Percentiles rank a stretch among this genome's conserved stretches.
phyloP scores from a whole-genome alignment of 2,888 invertebrate species.

The Allacma fusca region DNA sequence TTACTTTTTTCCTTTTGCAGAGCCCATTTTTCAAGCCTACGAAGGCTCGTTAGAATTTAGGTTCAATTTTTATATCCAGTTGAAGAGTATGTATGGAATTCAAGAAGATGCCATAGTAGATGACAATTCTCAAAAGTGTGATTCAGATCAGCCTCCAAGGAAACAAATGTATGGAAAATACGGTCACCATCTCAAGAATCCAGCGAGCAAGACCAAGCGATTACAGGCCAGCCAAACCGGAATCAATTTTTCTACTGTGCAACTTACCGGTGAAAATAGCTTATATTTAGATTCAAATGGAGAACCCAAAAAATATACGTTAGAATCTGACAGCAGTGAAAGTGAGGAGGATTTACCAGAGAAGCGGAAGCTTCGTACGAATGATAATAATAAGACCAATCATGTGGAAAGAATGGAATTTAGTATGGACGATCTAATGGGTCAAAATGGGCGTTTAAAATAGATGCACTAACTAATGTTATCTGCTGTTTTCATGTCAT shows the following conservation, averaged over 20 bases:
- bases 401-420: neutral
- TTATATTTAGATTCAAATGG: neutral
- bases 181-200: constrained; percentile 10
- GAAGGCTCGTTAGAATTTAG: constrained; percentile 51
- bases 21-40: constrained; percentile 56
- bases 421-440: neutral
- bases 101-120: constrained; percentile 24
- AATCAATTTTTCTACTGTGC: too few species aligned
- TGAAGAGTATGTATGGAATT: constrained; percentile 50
- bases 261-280: neutral
- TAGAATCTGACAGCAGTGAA: constrained; percentile 18
- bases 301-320: neutral
- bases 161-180: constrained; percentile 25
- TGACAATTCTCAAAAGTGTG: neutral
- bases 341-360: constrained; percentile 5
- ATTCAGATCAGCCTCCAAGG: constrained; percentile 4
- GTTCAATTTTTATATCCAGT: constrained; percentile 51
- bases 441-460: neutral
- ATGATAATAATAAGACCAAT: neutral
- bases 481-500: neutral
- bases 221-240: neutral
- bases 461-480: neutral
- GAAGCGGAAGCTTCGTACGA: neutral
- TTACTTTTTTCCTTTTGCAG: constrained; percentile 38
- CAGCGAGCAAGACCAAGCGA: neutral